Evolutionary conservation across 2,113 vertebrate genomes (phyloP).

Genomic region (Labrus mixtus): DNA sequence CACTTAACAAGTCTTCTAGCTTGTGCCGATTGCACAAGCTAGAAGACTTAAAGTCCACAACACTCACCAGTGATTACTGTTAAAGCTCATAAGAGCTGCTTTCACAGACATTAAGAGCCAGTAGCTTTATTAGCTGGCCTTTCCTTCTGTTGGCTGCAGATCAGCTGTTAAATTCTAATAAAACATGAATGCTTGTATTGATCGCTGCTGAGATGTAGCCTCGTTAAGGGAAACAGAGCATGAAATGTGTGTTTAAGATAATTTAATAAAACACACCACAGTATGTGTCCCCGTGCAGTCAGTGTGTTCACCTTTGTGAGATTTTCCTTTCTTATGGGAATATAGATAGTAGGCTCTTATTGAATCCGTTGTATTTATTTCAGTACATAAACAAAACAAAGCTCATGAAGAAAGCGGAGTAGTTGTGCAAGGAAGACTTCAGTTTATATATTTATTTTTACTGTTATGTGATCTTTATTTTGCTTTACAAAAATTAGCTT

Average conservation of each 20-base stretch:
- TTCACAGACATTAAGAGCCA: background rate
- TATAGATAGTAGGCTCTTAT: background rate
- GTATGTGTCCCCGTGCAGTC: background rate
- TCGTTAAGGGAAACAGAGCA: background rate
- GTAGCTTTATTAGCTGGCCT: background rate
- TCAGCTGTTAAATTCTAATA: constrained; percentile 16
- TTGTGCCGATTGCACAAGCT: background rate
- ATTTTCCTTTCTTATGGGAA: background rate
- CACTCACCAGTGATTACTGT: background rate
- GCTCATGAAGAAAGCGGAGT: too few relatives aligned
- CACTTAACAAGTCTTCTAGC: background rate
- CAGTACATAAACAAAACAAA: too few relatives aligned
- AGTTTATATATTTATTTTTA: too few relatives aligned
- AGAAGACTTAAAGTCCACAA: background rate
- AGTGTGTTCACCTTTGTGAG: background rate
- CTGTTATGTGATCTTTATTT: too few relatives aligned
- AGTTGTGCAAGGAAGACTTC: too few relatives aligned
- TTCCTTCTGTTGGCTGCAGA: background rate
- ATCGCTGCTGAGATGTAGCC: constrained; percentile 10
- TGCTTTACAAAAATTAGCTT: too few relatives aligned
- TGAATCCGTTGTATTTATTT: background rate
- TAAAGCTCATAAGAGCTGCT: background rate
- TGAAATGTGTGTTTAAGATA: background rate
- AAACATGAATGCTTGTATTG: constrained; percentile 23
- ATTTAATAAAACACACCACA: background rate